A percentile compares a stretch with the other conserved stretches of the same genome.
These are phyloP conservation scores for Tetranychus urticae DNA, from an alignment of 1,140 invertebrate genomes.

Conservation along the genomic window DNA sequence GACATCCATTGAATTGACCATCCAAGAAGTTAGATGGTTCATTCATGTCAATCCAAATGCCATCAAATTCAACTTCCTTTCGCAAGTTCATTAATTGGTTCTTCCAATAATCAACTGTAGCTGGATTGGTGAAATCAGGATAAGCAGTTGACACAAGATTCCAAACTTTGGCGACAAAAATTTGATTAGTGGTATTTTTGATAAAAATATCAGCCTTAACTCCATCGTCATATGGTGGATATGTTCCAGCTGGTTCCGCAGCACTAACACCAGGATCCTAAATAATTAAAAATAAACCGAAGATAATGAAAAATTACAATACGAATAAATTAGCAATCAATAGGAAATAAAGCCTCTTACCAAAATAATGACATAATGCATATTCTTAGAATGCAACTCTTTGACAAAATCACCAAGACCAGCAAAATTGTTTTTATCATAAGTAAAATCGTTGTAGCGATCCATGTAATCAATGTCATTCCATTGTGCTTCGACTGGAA, in stretches of 20 bases:
- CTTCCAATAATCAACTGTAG: conserved; percentile 43
- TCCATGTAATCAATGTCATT: conserved; percentile 26
- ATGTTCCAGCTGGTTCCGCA: conserved; percentile 12
- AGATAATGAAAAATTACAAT: neutral
- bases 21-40: conserved; percentile 5
- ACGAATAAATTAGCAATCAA: neutral
- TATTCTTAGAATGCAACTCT: conserved; percentile 18
- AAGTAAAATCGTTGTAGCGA: conserved; percentile 22
- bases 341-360: neutral
- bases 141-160: conserved; percentile 26
- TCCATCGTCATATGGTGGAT: conserved; percentile 18
- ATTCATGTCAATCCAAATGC: conserved; percentile 39
- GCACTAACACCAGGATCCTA: conserved; percentile 14
- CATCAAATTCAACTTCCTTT: conserved; percentile 40
- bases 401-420: conserved; percentile 21
- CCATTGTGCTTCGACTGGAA: conserved; percentile 22
- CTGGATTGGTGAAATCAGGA: conserved; percentile 64
- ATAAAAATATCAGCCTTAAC: conserved; percentile 13
- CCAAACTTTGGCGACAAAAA: conserved; percentile 12
- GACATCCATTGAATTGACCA: neutral
- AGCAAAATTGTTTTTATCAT: conserved; percentile 18
- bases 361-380: conserved; percentile 18
- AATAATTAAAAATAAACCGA: neutral
- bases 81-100: conserved; percentile 41
- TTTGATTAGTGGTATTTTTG: neutral